Evolutionary conservation across 2,113 vertebrate genomes (phyloP).

Genomic region (Myotis yumanensis): DNA sequence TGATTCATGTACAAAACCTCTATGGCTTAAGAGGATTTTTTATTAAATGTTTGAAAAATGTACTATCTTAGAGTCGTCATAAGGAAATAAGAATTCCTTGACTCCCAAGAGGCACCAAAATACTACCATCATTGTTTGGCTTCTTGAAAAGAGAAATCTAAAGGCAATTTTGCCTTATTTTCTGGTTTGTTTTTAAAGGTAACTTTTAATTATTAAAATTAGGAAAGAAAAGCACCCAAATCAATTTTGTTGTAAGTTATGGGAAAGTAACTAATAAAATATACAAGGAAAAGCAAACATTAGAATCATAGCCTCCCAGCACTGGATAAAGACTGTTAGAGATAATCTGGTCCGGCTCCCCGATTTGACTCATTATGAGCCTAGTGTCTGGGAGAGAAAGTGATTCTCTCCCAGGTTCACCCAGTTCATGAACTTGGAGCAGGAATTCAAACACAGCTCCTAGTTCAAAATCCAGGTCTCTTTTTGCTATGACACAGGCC

Average conservation of each 20-base stretch:
- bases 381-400: neutral
- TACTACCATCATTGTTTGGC: neutral
- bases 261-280: slow-evolving; percentile 30
- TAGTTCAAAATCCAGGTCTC: slow-evolving; percentile 2
- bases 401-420: neutral
- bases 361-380: neutral
- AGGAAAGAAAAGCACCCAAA: neutral
- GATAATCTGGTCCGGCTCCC: neutral
- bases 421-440: slow-evolving; percentile 25
- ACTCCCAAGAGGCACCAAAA: slow-evolving; percentile 8
- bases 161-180: neutral
- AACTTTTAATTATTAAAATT: slow-evolving; percentile 31
- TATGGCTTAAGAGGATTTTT: neutral
- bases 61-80: slow-evolving; percentile 22
- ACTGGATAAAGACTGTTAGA: neutral
- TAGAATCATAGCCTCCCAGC: neutral
- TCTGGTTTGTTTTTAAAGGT: slow-evolving; percentile 1
- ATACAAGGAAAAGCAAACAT: neutral
- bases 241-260: neutral
- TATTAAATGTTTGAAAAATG: slow-evolving; percentile 34
- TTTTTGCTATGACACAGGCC: neutral
- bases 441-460: neutral
- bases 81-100: slow-evolving; percentile 19
- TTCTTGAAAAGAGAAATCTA: slow-evolving; percentile 27
- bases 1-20: neutral